Percentiles rank a stretch among this genome's conserved stretches.
Conservation (phyloP, 2,797 vertebrate species). For the Chelon labrosus region DNA sequence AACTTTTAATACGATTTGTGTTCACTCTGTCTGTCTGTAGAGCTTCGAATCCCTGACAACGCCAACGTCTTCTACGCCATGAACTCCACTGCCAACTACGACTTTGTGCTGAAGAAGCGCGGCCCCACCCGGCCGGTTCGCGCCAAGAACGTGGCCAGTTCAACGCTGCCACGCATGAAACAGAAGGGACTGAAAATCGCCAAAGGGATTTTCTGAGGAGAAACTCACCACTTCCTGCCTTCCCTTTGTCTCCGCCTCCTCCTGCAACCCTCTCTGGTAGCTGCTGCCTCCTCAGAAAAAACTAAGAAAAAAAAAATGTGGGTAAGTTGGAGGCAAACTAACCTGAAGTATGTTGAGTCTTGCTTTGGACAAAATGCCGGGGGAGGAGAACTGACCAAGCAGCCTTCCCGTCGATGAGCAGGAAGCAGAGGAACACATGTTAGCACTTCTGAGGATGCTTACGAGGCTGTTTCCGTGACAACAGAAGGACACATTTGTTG, state of each 20-base stretch:
- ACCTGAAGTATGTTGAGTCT: constrained; percentile 34
- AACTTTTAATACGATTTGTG: too few species aligned
- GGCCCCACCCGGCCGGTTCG: constrained; percentile 86
- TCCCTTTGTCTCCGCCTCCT: constrained; percentile 15
- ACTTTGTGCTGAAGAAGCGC: constrained; percentile 94
- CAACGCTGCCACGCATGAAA: constrained; percentile 94
- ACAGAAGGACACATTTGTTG: not conserved
- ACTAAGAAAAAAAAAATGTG: not conserved
- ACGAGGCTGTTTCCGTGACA: not conserved
- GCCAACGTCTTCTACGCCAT: constrained; percentile 98
- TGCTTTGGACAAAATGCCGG: constrained; percentile 18
- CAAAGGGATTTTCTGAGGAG: constrained; percentile 93
- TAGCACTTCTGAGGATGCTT: constrained; percentile 47
- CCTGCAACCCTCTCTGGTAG: constrained; percentile 11
- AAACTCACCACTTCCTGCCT: constrained; percentile 29
- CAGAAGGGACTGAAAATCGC: constrained; percentile 96
- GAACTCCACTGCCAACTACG: constrained; percentile 96
- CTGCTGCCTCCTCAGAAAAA: not conserved
- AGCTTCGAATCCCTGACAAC: constrained; percentile 94
- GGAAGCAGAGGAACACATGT: constrained; percentile 54
- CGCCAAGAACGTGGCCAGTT: constrained; percentile 91
- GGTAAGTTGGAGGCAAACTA: constrained; percentile 7
- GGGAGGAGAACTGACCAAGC: constrained; percentile 38
- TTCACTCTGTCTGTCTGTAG: constrained; percentile 63
- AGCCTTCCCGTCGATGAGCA: constrained; percentile 31